phyloP scores from a whole-genome alignment of 2,113 vertebrate genomes.

The Spea bombifrons region DNA sequence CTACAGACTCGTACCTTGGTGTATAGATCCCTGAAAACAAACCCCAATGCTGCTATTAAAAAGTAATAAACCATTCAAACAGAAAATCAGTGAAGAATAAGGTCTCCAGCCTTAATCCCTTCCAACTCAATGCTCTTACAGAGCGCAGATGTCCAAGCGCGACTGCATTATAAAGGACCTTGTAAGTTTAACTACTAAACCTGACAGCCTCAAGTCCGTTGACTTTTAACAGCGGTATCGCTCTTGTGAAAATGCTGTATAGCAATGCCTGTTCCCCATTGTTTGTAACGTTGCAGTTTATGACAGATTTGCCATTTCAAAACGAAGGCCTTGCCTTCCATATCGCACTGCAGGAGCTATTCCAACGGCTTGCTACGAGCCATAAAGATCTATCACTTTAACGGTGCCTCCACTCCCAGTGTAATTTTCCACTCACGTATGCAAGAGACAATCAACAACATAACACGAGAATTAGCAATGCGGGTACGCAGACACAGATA shows the following conservation, averaged over 20 bases:
- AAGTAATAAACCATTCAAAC: too few relatives aligned
- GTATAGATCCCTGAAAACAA: too few relatives aligned
- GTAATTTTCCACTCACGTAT: slow-evolving; percentile 6
- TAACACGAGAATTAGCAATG: slow-evolving; percentile 23
- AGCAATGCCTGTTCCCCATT: not conserved
- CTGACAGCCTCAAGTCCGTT: not conserved
- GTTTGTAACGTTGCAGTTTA: slow-evolving; percentile 18
- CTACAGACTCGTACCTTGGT: too few relatives aligned
- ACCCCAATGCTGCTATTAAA: too few relatives aligned
- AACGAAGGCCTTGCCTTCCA: not conserved
- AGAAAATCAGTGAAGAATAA: too few relatives aligned
- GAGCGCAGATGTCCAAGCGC: not conserved
- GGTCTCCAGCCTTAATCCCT: too few relatives aligned
- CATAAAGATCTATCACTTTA: slow-evolving; percentile 32
- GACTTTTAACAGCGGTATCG: not conserved
- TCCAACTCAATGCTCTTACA: not conserved
- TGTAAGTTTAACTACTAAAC: too few relatives aligned
- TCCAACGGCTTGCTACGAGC: slow-evolving; percentile 11
- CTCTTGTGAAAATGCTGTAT: too few relatives aligned
- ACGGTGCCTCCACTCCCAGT: not conserved
- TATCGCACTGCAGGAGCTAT: slow-evolving; percentile 1
- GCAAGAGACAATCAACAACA: slow-evolving; percentile 7
- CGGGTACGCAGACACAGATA: not conserved
- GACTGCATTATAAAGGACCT: not conserved
- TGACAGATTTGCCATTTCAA: not conserved